phyloP scores from a whole-genome alignment of 2,888 invertebrate species.

The Pantelozetes paolii region DNA sequence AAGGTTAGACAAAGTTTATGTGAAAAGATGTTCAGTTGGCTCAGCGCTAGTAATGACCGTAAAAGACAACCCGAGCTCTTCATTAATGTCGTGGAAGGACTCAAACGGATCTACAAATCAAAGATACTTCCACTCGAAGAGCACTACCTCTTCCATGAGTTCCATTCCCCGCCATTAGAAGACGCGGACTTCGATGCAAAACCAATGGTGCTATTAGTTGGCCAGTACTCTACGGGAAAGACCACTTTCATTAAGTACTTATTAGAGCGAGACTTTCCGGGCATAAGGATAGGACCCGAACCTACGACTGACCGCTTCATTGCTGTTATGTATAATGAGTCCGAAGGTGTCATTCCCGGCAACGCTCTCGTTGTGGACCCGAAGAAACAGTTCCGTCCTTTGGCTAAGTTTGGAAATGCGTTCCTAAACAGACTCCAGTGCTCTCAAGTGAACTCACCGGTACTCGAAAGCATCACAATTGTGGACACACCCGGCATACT shows the following conservation, averaged over 20 bases:
- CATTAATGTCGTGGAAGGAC: constrained; percentile 75
- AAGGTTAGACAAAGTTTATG: background rate
- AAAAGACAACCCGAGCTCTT: constrained; percentile 58
- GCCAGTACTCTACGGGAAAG: constrained; percentile 52
- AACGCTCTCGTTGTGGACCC: constrained; percentile 98
- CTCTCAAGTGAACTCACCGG: constrained; percentile 80
- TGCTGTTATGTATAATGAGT: constrained; percentile 88
- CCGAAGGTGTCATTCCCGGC: constrained; percentile 81
- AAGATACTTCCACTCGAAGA: constrained; percentile 72
- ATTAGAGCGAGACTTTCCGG: constrained; percentile 82
- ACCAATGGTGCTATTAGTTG: constrained; percentile 51
- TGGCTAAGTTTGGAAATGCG: constrained; percentile 96
- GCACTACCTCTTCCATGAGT: constrained; percentile 48
- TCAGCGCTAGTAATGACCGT: constrained; percentile 64
- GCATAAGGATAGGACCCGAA: constrained; percentile 96
- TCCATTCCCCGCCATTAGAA: constrained; percentile 52
- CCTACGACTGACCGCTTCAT: constrained; percentile 98
- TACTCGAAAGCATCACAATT: constrained; percentile 88
- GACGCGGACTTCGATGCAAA: constrained; percentile 50
- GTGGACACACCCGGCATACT: constrained; percentile 96
- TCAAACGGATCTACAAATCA: constrained; percentile 85
- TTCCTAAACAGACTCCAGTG: constrained; percentile 97
- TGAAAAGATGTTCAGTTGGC: constrained; percentile 72
- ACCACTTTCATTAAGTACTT: constrained; percentile 62
- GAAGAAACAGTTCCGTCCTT: constrained; percentile 89